These are phyloP conservation scores for Strigops habroptila DNA, from an alignment of 2,113 vertebrate genomes.

Conservation along the genomic window DNA sequence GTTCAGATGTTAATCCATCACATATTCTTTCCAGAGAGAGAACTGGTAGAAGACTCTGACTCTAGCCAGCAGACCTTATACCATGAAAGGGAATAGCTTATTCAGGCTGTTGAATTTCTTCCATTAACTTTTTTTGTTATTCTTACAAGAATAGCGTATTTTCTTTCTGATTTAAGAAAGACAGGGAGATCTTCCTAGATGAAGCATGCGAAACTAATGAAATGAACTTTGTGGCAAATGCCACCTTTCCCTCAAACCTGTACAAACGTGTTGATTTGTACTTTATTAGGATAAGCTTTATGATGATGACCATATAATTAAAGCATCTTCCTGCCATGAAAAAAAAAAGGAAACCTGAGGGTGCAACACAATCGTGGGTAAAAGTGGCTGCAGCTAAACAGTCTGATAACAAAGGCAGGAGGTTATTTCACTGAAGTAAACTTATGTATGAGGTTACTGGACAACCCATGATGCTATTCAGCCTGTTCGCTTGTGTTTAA, in stretches of 20 bases:
- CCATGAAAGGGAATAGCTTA: neutral
- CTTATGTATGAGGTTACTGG: neutral
- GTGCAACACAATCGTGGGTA: neutral
- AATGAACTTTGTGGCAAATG: neutral
- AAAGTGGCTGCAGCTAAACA: neutral
- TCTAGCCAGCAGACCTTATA: neutral
- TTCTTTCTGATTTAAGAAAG: neutral
- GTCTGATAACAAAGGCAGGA: neutral
- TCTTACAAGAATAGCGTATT: neutral
- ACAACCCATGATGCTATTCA: neutral
- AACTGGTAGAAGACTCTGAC: neutral
- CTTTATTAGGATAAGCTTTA: neutral
- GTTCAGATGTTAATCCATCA: neutral
- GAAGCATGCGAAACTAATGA: neutral
- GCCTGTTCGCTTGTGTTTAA: neutral
- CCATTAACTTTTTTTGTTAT: neutral
- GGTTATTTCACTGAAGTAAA: neutral
- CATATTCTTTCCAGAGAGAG: neutral
- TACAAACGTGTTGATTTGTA: neutral
- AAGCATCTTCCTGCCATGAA: neutral
- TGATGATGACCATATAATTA: neutral
- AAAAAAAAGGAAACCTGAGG: neutral
- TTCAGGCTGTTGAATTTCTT: neutral
- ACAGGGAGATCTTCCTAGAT: neutral
- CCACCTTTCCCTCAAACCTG: neutral